These are phyloP conservation scores for Hippoglossus stenolepis DNA, from an alignment of 2,113 vertebrate genomes.

Conservation along the genomic window DNA sequence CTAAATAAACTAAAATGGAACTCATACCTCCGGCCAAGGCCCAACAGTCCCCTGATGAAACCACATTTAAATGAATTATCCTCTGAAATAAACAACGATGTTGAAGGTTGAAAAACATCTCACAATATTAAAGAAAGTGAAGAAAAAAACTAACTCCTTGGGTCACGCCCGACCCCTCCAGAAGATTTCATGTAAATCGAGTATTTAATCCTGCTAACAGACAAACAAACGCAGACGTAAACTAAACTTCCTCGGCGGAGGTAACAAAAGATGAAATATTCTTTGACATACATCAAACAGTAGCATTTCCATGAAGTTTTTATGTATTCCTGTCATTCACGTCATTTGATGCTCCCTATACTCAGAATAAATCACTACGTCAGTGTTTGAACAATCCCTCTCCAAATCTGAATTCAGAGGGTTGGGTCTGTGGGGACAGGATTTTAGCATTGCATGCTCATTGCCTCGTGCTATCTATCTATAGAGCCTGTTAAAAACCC, in stretches of 20 bases:
- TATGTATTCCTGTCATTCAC: neutral
- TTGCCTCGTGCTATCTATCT: constrained; percentile 69
- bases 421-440: neutral
- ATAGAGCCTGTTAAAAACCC: constrained; percentile 58
- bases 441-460: constrained; percentile 35
- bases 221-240: no score
- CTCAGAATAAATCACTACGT: neutral
- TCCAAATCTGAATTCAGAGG: constrained; percentile 19
- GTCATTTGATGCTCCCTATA: neutral
- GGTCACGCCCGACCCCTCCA: no score
- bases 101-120: no score
- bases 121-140: no score
- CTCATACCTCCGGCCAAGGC: no score
- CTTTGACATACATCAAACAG: neutral
- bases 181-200: no score
- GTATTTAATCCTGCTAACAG: neutral
- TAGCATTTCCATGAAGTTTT: neutral
- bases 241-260: no score
- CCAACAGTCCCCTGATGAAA: no score
- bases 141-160: no score
- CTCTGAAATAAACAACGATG: no score
- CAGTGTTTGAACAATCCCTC: neutral
- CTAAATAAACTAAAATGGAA: no score
- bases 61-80: no score
- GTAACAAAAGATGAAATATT: neutral